These are phyloP conservation scores for Hermatobates lingyangjiaoensis DNA, from an alignment of 1,140 invertebrate species.

Conservation along the genomic window DNA sequence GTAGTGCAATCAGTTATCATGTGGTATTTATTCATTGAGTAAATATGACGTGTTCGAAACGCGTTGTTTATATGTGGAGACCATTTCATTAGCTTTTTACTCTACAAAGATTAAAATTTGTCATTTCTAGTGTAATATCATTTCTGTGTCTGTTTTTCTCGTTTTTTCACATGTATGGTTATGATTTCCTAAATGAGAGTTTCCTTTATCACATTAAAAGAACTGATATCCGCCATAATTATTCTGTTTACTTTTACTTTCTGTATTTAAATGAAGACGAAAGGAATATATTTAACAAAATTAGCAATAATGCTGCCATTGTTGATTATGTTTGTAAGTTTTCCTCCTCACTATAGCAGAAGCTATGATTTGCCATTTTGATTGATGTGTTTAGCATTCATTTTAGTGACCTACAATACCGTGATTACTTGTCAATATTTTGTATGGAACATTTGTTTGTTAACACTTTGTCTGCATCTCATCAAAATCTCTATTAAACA, in stretches of 20 bases:
- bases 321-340: conserved; percentile 42
- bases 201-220: conserved; percentile 83
- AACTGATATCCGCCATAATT: conserved; percentile 88
- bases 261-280: conserved; percentile 49
- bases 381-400: conserved; percentile 65
- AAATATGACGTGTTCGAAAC: no score
- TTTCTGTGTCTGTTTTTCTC: conserved; percentile 38
- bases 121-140: conserved; percentile 40
- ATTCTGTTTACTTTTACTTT: conserved; percentile 89
- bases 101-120: conserved; percentile 39
- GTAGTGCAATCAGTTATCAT: no score
- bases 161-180: conserved; percentile 65
- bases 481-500: conserved; percentile 33
- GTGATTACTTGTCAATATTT: conserved; percentile 97
- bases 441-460: conserved; percentile 79
- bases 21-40: no score
- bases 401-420: conserved; percentile 87
- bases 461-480: conserved; percentile 56
- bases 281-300: conserved; percentile 32
- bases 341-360: conserved; percentile 47
- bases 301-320: conserved; percentile 57
- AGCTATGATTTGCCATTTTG: conserved; percentile 58
- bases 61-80: no score
- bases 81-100: no score
- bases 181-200: conserved; percentile 76